These are phyloP conservation scores for Epiperipatus broadwayi DNA, from an alignment of 2,888 invertebrate species.

Conservation along the genomic window DNA sequence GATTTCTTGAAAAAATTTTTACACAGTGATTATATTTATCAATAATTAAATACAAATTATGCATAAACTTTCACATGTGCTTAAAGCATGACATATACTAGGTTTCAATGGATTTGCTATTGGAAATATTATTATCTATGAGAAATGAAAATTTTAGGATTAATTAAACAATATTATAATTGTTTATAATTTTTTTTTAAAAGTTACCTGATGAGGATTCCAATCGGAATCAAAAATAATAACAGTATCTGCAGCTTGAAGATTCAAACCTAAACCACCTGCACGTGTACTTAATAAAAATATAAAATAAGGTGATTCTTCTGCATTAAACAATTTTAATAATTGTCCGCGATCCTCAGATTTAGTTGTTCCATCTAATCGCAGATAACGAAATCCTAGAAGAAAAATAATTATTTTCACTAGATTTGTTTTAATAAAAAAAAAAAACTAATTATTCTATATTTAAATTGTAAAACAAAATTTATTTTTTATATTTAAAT, in stretches of 20 bases:
- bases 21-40: no score
- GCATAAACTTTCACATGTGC: no score
- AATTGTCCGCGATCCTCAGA: constrained; percentile 34
- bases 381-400: constrained; percentile 31
- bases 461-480: no score
- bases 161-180: neutral
- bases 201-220: constrained; percentile 35
- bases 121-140: no score
- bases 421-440: no score
- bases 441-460: no score
- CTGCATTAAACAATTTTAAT: constrained; percentile 25
- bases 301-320: constrained; percentile 31
- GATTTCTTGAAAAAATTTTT: no score
- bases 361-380: constrained; percentile 35
- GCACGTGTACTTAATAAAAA: constrained; percentile 35
- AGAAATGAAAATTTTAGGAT: constrained; percentile 14
- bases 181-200: constrained; percentile 1
- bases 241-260: constrained; percentile 37
- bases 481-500: no score
- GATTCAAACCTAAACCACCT: constrained; percentile 34
- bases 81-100: no score
- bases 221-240: constrained; percentile 38
- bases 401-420: neutral
- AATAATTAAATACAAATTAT: no score
- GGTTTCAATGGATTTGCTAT: no score